Percentiles rank a stretch among this genome's conserved stretches.
These are phyloP conservation scores for Oplegnathus fasciatus DNA, from an alignment of 2,113 vertebrate species.

Conservation along the genomic window DNA sequence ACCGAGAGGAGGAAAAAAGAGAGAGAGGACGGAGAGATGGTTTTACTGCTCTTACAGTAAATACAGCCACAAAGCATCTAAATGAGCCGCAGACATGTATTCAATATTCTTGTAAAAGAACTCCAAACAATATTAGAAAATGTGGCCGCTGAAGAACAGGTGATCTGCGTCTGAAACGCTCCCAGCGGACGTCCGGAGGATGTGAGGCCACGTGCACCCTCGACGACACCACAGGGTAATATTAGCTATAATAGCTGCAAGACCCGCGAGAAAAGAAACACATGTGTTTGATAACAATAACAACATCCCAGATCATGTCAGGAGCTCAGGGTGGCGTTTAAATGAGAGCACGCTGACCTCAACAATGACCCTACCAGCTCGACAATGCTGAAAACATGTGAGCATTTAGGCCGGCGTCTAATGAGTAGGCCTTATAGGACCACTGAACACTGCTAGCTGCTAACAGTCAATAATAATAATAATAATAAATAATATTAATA, in stretches of 20 bases:
- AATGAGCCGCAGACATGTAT: background rate
- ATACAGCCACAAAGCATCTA: background rate
- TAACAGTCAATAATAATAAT: background rate
- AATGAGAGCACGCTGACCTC: background rate
- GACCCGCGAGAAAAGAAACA: background rate
- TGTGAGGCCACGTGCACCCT: background rate
- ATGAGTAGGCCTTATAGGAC: background rate
- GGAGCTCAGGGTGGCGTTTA: background rate
- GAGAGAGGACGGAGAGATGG: background rate
- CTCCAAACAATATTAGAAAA: too few species aligned
- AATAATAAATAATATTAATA: background rate
- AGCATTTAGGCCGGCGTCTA: background rate
- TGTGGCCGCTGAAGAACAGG: background rate
- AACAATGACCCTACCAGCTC: background rate
- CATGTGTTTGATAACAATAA: background rate
- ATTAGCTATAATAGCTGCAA: background rate
- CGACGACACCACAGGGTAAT: background rate
- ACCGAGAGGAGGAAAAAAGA: too few species aligned
- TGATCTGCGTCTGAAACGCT: background rate
- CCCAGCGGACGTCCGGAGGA: too few species aligned
- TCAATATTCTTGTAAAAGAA: background rate
- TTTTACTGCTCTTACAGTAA: background rate
- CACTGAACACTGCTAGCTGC: background rate
- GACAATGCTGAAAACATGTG: background rate
- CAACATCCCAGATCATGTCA: background rate